These are phyloP conservation scores for Microctonus hyperodae DNA, from an alignment of 2,888 invertebrate species.

Conservation along the genomic window DNA sequence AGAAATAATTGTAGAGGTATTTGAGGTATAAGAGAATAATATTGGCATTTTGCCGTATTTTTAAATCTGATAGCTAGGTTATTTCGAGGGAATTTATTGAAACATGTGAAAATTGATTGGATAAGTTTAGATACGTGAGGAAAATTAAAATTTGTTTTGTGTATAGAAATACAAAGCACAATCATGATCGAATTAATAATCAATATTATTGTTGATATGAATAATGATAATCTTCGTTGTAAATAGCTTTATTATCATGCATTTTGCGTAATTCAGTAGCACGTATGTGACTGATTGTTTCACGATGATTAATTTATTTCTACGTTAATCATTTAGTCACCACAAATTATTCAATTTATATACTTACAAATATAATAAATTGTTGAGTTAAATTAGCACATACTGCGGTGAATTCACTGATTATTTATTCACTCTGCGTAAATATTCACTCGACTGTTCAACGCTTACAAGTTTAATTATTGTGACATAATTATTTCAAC, in stretches of 20 bases:
- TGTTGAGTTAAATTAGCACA: slow-evolving; percentile 4
- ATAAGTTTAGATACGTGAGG: no score
- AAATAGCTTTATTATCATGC: neutral
- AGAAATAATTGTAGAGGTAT: no score
- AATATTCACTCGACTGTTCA: neutral
- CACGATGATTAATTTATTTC: slow-evolving; percentile 1
- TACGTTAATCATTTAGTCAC: slow-evolving; percentile 1
- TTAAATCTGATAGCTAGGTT: neutral
- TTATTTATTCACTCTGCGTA: slow-evolving; percentile 9
- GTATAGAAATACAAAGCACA: no score
- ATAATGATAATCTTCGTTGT: neutral
- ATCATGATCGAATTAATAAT: slow-evolving; percentile 5
- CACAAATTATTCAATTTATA: neutral
- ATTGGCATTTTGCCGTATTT: neutral
- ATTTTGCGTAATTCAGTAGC: neutral
- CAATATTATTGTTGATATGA: neutral
- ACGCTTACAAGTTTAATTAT: neutral
- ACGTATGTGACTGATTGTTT: neutral
- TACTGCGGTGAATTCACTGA: neutral
- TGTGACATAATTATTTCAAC: neutral
- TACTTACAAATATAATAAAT: neutral
- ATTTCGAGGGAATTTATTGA: neutral
- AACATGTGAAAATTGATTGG: neutral
- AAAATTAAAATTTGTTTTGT: no score
- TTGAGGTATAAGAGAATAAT: no score